These are phyloP conservation scores for Paraplagusia blochii DNA, from an alignment of 2,113 vertebrate species.

Conservation along the genomic window DNA sequence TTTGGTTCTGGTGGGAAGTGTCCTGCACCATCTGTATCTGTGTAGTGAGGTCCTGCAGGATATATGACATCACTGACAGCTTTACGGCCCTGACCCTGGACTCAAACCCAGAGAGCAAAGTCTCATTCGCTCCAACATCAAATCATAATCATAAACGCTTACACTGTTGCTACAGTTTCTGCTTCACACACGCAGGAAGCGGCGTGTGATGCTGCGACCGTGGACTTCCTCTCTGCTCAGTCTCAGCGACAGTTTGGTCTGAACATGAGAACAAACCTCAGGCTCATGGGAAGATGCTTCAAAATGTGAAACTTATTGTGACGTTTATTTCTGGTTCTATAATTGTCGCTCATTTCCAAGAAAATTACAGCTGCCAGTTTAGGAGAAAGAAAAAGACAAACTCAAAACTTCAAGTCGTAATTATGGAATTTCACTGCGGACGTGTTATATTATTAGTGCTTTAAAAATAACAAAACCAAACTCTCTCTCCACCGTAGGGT, in stretches of 20 bases:
- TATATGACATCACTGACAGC: constrained; percentile 3
- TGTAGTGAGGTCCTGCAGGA: constrained; percentile 21
- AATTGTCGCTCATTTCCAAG: constrained; percentile 2
- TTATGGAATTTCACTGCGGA: background rate
- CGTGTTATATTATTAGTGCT: background rate
- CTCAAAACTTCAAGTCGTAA: background rate
- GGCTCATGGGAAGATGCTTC: background rate
- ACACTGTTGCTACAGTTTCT: background rate
- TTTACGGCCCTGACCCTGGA: constrained; percentile 4
- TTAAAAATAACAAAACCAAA: background rate
- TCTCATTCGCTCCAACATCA: background rate
- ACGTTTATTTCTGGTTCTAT: background rate
- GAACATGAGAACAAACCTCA: background rate
- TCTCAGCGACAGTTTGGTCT: too few species aligned
- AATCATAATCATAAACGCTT: background rate
- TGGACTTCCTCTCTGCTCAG: too few species aligned
- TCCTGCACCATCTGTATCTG: constrained; percentile 50
- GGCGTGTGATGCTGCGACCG: too few species aligned
- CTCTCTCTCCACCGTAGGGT: background rate
- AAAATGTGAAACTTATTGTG: background rate
- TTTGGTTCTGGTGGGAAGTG: background rate
- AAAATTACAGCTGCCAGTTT: constrained; percentile 11
- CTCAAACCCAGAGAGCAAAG: background rate
- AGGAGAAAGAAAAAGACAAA: background rate
- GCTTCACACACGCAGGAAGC: too few species aligned